phyloP scores from a whole-genome alignment of 2,113 vertebrate genomes.

The Ochotona curzoniae region DNA sequence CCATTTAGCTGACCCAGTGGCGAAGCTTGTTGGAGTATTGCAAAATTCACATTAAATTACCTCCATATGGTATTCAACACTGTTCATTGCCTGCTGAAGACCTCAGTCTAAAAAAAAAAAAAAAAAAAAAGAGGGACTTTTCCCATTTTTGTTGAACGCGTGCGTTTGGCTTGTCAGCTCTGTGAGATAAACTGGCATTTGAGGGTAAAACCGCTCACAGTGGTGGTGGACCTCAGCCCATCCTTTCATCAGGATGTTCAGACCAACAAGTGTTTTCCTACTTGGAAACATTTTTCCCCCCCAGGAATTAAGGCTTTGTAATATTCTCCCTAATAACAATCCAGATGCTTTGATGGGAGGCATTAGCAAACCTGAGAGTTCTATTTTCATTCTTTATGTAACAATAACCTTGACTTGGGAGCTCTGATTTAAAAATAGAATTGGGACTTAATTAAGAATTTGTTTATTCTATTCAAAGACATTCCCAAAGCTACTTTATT shows the following conservation, averaged over 20 bases:
- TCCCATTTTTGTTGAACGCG: conserved; percentile 20
- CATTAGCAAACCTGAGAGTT: not conserved
- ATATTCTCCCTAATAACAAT: not conserved
- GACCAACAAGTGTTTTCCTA: not conserved
- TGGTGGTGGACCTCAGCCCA: not conserved
- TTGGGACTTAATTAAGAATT: not conserved
- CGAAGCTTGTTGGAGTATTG: conserved; percentile 62
- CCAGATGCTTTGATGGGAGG: not conserved
- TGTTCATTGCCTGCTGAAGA: conserved; percentile 63
- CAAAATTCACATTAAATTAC: conserved; percentile 70
- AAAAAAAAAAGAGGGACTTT: conserved; percentile 33
- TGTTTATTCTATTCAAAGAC: conserved; percentile 36
- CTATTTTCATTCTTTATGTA: not conserved
- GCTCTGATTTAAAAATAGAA: not conserved
- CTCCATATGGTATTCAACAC: conserved; percentile 48
- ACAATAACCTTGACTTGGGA: not conserved
- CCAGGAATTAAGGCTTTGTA: not conserved
- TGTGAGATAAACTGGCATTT: conserved; percentile 58
- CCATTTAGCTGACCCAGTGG: conserved; percentile 59
- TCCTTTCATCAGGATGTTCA: conserved; percentile 40
- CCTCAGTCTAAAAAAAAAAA: conserved; percentile 42
- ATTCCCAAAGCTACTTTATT: not conserved
- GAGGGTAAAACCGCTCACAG: not conserved
- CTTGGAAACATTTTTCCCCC: not conserved
- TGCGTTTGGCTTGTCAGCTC: conserved; percentile 24